Base-by-base conservation (phyloP, 2,888 invertebrate genomes). In the Drosophila koepferae region DNA sequence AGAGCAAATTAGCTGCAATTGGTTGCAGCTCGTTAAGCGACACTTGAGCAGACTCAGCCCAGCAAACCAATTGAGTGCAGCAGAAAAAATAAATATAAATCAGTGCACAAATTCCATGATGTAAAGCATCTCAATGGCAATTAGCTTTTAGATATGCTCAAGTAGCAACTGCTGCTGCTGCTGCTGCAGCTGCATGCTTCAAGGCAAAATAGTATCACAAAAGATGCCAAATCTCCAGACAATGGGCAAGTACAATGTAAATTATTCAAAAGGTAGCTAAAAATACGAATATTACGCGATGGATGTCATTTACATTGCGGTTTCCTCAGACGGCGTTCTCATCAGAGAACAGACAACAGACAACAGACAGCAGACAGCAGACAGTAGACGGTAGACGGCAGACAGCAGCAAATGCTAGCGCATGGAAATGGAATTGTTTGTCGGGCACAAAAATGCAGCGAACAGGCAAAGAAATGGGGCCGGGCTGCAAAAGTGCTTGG, bases 191-290 rank as follows among this genome's bases (percentile, higher is more conserved):
- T 55, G 43, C 44, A 12, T 65, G 28, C 41, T 62, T 46, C 49
- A 73, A 60, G 12, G 12, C 64, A 41, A 49, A 66, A 63, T 71
- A 43, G 63, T 63, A 72, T 67, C 73, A 61, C 70, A 73, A 81
- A 76, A 81, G 80, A 74, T 74, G 74, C 74, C 79, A 76, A 79
- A 71, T 86, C 80, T 75, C 72, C 67, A 84, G 86, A 84, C 84
- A 84, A 84, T 81, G 79, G 81, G 65, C 81, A 74, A 81, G 77
- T 70, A 75, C 69, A 85, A 82, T 82, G 81, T 82, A 82, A 86
- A 85, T 85, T 86, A 85, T 85, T 81, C 77, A 85, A 86, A 85
- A 86, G 86, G 85, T 85, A 85, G 84, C 81, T 67, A 65, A 76
- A 76, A 77, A 75, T 77, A 77, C 74, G 66, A 81, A 66, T 72